Evolutionary conservation across 2,888 invertebrate genomes (phyloP), one percentile per base, ranked within the genome.

Genomic region (Orthosia incerta): DNA sequence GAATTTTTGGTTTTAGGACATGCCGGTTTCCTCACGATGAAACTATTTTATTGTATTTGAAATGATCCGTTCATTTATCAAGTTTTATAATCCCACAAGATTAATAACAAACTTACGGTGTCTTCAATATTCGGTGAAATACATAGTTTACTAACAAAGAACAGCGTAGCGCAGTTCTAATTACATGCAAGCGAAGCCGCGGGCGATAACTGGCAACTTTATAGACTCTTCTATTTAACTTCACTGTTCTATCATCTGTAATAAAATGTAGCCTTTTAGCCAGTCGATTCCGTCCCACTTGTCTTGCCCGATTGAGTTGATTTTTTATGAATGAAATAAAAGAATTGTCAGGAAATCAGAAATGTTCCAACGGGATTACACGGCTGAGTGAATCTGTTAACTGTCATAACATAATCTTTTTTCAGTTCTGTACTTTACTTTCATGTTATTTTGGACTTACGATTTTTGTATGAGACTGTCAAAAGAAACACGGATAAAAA

Each of bases 381-480:
- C 55, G 53, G 18, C 12, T 66, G 53, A 82, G 56, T 66, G 68
- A 73, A 59, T 79, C 50, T 73, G 57, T 79, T 62, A 56, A 55
- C 65, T 62, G 76, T 63, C 56, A 56, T 56, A 53, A 76, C 23
- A 39, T 39, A 39, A 56, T 46, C 31, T 57, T 31, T 39, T 31
- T 64, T n/a, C 16, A 39, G 23, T 39, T 69, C 4, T 55, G 46
- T 23, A 23, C 39, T 60, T 4, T 48, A 16, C 13, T 63, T 64
- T 26, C 20, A 51, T 31, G 4, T 45, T 20, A 23, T 48, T 56
- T 62, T 13, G 5, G 4, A 39, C 39, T 39, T 51, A 15, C 16
- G 1, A 23, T 50, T 53, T 57, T 57, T 67, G n/a, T 57, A 26
- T 7, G 64, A 4, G 9, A 23, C 18, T 31, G 20, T 68, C 39